Evolutionary conservation across 2,797 vertebrate species (phyloP).

Genomic region (Onychomys torridus): DNA sequence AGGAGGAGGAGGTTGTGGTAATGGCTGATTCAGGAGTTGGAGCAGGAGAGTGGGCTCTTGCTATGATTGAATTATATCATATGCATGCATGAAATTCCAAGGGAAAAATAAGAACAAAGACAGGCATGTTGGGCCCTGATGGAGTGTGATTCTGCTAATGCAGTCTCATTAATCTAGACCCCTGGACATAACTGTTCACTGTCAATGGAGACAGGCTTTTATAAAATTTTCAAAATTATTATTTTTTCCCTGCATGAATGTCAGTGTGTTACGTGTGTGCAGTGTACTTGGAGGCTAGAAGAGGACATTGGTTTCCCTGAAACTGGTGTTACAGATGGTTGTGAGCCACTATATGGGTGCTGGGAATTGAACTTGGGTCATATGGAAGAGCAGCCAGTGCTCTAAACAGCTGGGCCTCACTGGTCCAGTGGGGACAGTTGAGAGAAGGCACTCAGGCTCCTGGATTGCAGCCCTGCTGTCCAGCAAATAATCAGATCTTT

Average conservation of each 20-base stretch:
- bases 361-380: not conserved
- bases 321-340: not conserved
- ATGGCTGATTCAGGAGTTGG: not conserved
- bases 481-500: not conserved
- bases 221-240: not conserved
- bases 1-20: not conserved
- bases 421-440: not conserved
- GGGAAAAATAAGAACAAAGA: not conserved
- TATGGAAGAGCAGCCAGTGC: not conserved
- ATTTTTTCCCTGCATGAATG: not conserved
- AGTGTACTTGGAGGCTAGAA: not conserved
- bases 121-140: rapidly evolving
- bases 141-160: not conserved
- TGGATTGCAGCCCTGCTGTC: not conserved
- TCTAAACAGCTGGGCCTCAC: not conserved
- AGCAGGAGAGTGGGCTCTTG: not conserved
- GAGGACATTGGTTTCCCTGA: not conserved
- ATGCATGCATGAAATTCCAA: not conserved
- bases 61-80: too few species aligned
- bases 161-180: rapidly evolving
- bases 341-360: not conserved
- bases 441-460: not conserved
- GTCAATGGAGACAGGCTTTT: not conserved
- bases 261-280: not conserved
- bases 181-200: not conserved